Percentiles rank a stretch among this genome's conserved stretches.
These are phyloP conservation scores for Aphodius granarius DNA, from an alignment of 2,888 invertebrate genomes.

Conservation along the genomic window DNA sequence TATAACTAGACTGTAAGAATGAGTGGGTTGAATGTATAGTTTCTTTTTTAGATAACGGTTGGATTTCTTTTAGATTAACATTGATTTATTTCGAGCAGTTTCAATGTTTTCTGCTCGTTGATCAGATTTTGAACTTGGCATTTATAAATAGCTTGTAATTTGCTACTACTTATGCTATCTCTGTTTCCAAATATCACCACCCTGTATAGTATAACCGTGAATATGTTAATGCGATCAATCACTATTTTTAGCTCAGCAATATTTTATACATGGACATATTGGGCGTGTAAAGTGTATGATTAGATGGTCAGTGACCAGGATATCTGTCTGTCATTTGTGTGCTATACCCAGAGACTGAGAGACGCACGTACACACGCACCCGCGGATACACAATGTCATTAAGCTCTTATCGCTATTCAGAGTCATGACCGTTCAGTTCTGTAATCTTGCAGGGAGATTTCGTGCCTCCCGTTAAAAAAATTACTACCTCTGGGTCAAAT, in stretches of 20 bases:
- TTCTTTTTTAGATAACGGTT: neutral
- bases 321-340: slow-evolving; percentile 26
- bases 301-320: slow-evolving; percentile 42
- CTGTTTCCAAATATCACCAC: no score
- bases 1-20: slow-evolving; percentile 1
- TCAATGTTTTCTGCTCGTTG: neutral
- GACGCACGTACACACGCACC: slow-evolving; percentile 6
- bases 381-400: slow-evolving; percentile 11
- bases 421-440: slow-evolving; percentile 24
- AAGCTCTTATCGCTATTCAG: slow-evolving; percentile 22
- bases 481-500: neutral
- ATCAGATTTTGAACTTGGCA: neutral
- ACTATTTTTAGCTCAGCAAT: neutral
- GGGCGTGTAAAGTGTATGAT: slow-evolving; percentile 23
- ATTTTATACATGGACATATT: neutral
- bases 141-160: neutral
- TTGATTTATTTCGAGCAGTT: neutral
- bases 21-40: neutral
- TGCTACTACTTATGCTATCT: neutral
- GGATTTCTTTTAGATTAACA: neutral
- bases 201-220: no score
- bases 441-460: slow-evolving; percentile 13
- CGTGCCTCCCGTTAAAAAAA: slow-evolving; percentile 9
- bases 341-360: neutral
- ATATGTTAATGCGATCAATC: no score